phyloP scores from a whole-genome alignment of 2,113 vertebrate genomes.

The Pseudorectes ferrugineus region DNA sequence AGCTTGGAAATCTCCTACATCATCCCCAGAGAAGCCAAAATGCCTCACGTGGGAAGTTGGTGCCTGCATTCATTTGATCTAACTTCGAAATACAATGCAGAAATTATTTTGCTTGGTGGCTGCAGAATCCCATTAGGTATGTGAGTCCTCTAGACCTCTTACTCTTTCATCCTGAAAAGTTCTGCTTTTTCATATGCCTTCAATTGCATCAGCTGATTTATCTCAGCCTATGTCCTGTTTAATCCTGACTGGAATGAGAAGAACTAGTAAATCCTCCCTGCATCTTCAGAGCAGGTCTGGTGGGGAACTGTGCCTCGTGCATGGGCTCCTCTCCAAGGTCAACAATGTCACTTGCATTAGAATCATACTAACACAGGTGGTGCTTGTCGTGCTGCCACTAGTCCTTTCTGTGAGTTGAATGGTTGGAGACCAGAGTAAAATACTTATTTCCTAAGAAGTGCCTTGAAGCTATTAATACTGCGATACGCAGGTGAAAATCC shows the following conservation, averaged over 20 bases:
- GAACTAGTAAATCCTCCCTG: not conserved
- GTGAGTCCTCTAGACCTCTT: not conserved
- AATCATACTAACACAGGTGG: not conserved
- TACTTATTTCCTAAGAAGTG: not conserved
- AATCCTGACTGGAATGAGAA: not conserved
- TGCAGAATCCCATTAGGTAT: not conserved
- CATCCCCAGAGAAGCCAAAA: not conserved
- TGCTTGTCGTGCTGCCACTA: not conserved
- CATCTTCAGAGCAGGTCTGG: not conserved
- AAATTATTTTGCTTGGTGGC: not conserved
- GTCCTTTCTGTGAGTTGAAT: not conserved
- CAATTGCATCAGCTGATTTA: not conserved
- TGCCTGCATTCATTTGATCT: not conserved
- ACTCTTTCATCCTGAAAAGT: not conserved
- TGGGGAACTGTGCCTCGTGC: rapidly evolving
- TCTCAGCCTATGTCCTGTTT: not conserved
- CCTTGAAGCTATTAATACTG: not conserved
- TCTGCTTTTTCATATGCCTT: not conserved
- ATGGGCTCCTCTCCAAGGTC: not conserved
- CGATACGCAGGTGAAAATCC: rapidly evolving
- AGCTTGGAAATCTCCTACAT: rapidly evolving
- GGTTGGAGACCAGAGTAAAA: not conserved
- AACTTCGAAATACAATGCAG: not conserved
- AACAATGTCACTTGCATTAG: not conserved
- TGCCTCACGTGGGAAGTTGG: rapidly evolving